Base-by-base conservation (phyloP, 2,888 invertebrate species). In the Sialis lutaria region DNA sequence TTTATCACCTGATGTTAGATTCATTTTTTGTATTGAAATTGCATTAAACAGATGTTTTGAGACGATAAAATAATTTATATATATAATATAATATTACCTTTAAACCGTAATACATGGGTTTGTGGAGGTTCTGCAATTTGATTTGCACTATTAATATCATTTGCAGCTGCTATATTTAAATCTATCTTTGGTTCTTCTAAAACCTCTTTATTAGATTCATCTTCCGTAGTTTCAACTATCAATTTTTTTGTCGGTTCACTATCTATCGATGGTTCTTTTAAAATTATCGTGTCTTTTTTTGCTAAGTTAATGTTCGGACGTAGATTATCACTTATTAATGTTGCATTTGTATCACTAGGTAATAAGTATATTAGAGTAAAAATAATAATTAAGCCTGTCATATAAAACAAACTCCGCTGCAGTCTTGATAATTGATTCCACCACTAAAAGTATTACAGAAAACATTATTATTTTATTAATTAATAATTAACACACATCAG, bases 361-460 rank as follows among this genome's bases (percentile, higher is more conserved):
- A 79, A 61, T 55, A 78, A 68, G 55, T 78, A 74, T 54, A 80
- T 63, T 51, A 78, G 61, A 45, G 76, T 75, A 52, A 77, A 64
- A 52, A 72, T 62, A 51, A 77, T 59, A 43, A 78, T 68, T 50
- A 73, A 61, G 50, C 76, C 53, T 49, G 74, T 58, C 55, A 82
- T 75, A 57, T 83, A 80, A 45, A 82, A 71, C 54, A 87, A 68
- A 57, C 83, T 86, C 53, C 83, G 75, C 62, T 89, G 89, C 58
- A 88, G 75, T 55, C 88, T 75, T 12, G 89, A 88, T 48, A 90
- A 66, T 55, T 82, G 82, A 63, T 89, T 88, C 89, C 89, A 90
- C 67, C 78, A 74, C 89, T 89, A 65, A 47, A 76, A 77, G 54
- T 40, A 44, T 44, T 49, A 45, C 40, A 8, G 8, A 13, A 32